Evolutionary conservation across 2,888 invertebrate species (phyloP), one percentile per base, ranked within the genome.

Genomic region (Mythimna impura): DNA sequence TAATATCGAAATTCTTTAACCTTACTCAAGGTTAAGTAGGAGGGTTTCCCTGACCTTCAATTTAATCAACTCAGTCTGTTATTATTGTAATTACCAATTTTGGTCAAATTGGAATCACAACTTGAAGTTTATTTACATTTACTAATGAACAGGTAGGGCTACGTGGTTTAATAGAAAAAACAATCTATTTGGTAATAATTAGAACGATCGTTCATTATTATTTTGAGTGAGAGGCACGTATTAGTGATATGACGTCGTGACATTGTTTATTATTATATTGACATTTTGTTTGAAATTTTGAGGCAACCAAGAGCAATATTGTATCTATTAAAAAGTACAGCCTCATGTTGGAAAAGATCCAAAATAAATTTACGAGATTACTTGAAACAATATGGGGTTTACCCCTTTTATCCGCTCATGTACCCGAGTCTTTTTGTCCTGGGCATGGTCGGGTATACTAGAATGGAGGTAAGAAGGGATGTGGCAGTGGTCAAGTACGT

Each of bases 151-250:
- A n/a, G 17, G 12, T 34, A 12, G 3, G 0, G 7, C 22, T 71
- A 80, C 76, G 78, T 78, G 81, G 25, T 63, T 55, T 60, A 25
- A 3, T 54, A 60, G 43, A 30, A 43, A 64, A 64, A 69, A 55
- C 3, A 17, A n/a, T 17, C 43, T 30, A 69, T 81, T 81, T 63
- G 50, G 54, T 76, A 61, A 76, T 8, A 60, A 73, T 57, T 40
- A 43, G 14, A 64, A 80, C 20, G n/a, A 17, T 17, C 12, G 9
- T 22, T 68, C 66, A 81, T 71, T 64, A 6, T 20, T 1, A 43
- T 30, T 76, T 30, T 10, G 17, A n/a, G 52, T 60, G 12, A 76
- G 6, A 60, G 81, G 66, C 78, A 79, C 78, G 78, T 79, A 66
- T 57, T 30, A 52, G 3, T 36, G 76, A 70, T 70, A 63, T 47